Evolutionary conservation across 2,113 vertebrate genomes (phyloP).

Genomic region (Sula dactylatra): DNA sequence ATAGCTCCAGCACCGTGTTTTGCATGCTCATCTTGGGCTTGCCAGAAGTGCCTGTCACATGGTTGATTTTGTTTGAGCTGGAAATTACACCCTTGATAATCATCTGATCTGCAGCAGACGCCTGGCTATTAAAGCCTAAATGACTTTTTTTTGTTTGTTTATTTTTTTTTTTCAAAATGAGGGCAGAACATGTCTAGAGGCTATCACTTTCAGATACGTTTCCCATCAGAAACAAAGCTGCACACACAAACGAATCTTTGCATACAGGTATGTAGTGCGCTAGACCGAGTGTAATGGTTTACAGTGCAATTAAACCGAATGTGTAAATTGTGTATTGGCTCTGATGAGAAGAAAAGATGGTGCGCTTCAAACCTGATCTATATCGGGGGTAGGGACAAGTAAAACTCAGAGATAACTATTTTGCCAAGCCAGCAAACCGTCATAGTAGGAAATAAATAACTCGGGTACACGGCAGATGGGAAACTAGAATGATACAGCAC

Average conservation of each 20-base stretch:
- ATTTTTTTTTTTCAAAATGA: neutral
- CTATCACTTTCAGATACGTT: neutral
- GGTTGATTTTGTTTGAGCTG: neutral
- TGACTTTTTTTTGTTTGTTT: neutral
- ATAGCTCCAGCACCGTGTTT: neutral
- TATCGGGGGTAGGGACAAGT: neutral
- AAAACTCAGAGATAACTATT: neutral
- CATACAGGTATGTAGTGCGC: neutral
- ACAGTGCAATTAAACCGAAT: neutral
- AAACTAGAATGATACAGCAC: neutral
- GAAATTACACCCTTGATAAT: neutral
- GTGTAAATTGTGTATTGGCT: neutral
- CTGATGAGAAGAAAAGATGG: neutral
- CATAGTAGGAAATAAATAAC: neutral
- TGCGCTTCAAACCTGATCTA: rapidly evolving
- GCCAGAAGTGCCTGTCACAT: neutral
- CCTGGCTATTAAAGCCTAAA: neutral
- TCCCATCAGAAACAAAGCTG: neutral
- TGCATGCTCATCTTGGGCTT: neutral
- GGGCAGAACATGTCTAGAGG: neutral
- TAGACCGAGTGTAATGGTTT: rapidly evolving
- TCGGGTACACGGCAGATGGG: neutral
- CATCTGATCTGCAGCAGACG: neutral
- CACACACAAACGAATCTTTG: neutral
- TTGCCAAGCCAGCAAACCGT: neutral